Evolutionary conservation across 2,888 invertebrate genomes (phyloP).

Genomic region (Lathronympha strigana): DNA sequence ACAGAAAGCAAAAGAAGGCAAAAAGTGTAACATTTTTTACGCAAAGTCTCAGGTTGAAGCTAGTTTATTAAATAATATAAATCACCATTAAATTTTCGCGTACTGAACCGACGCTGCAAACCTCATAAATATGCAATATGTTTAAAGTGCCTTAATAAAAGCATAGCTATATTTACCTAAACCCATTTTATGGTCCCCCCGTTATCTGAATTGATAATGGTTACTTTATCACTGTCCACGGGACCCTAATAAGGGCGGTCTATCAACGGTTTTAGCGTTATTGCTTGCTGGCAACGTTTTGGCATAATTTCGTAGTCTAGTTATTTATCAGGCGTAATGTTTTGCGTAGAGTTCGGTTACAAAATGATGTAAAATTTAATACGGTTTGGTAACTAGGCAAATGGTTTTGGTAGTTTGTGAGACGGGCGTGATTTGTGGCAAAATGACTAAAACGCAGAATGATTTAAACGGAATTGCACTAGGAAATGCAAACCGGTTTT

Average conservation of each 20-base stretch:
- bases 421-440: too few species aligned
- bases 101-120: neutral
- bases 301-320: neutral
- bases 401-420: too few species aligned
- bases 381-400: neutral
- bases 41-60: too few species aligned
- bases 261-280: constrained; percentile 15
- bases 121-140: constrained; percentile 31
- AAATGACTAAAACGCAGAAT: too few species aligned
- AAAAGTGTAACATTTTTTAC: too few species aligned
- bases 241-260: constrained; percentile 26
- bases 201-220: constrained; percentile 38
- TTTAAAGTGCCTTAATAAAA: constrained; percentile 30
- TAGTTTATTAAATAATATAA: neutral
- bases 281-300: constrained; percentile 12
- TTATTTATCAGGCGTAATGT: neutral
- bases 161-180: constrained; percentile 32
- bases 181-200: constrained; percentile 34
- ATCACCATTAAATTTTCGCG: neutral
- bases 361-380: neutral
- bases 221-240: constrained; percentile 41
- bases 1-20: too few species aligned
- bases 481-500: too few species aligned
- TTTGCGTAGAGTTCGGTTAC: neutral
- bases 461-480: too few species aligned